These are phyloP conservation scores for Flabesymbios commensalis DNA, from an alignment of 2,888 invertebrate genomes.

Conservation along the genomic window DNA sequence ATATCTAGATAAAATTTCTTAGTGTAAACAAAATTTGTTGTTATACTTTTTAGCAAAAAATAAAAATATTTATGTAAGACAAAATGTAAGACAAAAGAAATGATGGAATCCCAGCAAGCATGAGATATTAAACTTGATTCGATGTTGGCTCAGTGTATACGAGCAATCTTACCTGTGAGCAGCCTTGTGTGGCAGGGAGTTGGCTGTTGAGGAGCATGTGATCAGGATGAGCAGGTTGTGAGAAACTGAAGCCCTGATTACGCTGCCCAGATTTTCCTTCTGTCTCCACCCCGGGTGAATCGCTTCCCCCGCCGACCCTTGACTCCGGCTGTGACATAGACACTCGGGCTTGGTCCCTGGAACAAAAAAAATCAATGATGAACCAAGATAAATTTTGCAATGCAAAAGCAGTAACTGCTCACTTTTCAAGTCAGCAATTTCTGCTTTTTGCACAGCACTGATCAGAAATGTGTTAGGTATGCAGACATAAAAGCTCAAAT, in stretches of 20 bases:
- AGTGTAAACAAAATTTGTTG: too few species aligned
- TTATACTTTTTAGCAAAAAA: too few species aligned
- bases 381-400: background rate
- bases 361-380: background rate
- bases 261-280: conserved; percentile 28
- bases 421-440: too few species aligned
- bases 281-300: background rate
- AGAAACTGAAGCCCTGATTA: conserved; percentile 71
- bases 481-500: too few species aligned
- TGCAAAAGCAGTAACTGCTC: too few species aligned
- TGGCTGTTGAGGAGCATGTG: conserved; percentile 79
- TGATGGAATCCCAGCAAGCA: too few species aligned
- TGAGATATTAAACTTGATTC: too few species aligned
- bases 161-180: conserved; percentile 51
- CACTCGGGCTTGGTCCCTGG: conserved; percentile 19
- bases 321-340: conserved; percentile 55
- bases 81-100: too few species aligned
- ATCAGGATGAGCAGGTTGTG: conserved; percentile 83
- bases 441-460: background rate
- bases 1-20: too few species aligned
- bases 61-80: too few species aligned
- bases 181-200: conserved; percentile 51
- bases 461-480: too few species aligned
- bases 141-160: too few species aligned
- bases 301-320: conserved; percentile 8